Conservation (phyloP, 2,888 invertebrate species). For the Leptopilina myrica region DNA sequence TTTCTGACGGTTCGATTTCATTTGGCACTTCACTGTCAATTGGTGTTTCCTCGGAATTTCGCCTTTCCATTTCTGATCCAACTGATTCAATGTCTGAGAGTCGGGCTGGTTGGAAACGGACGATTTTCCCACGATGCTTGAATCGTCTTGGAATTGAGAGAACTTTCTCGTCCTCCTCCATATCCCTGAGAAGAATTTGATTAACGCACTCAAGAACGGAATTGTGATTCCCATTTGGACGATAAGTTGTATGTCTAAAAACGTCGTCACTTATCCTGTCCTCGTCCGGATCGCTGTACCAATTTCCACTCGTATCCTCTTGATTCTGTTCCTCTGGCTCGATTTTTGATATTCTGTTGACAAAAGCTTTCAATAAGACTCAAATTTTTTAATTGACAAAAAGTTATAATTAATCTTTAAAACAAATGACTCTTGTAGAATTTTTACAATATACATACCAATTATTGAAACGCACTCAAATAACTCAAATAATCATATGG, state of each 20-base stretch:
- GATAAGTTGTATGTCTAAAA: conserved; percentile 71
- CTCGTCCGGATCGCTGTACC: conserved; percentile 90
- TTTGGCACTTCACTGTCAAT: conserved; percentile 47
- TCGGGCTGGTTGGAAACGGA: conserved; percentile 72
- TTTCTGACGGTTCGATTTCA: conserved; percentile 45
- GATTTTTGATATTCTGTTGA: conserved; percentile 61
- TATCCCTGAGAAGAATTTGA: conserved; percentile 88
- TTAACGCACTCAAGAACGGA: conserved; percentile 92
- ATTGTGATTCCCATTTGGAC: conserved; percentile 84
- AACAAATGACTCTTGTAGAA: too few relatives aligned
- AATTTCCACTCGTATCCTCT: conserved; percentile 83
- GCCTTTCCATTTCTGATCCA: conserved; percentile 74
- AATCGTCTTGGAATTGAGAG: conserved; percentile 73
- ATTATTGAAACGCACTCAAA: too few relatives aligned
- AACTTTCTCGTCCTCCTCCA: conserved; percentile 77
- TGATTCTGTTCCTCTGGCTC: conserved; percentile 62
- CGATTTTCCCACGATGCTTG: conserved; percentile 73
- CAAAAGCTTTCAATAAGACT: conserved; percentile 3
- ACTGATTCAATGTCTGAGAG: conserved; percentile 75
- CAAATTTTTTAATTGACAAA: not conserved
- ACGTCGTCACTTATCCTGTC: conserved; percentile 81
- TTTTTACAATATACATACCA: too few relatives aligned
- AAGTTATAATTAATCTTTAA: not conserved
- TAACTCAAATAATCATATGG: too few relatives aligned
- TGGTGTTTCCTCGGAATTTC: conserved; percentile 70